These are phyloP conservation scores for Caenorhabditis remanei DNA, from an alignment of 1,140 invertebrate genomes.

Conservation along the genomic window DNA sequence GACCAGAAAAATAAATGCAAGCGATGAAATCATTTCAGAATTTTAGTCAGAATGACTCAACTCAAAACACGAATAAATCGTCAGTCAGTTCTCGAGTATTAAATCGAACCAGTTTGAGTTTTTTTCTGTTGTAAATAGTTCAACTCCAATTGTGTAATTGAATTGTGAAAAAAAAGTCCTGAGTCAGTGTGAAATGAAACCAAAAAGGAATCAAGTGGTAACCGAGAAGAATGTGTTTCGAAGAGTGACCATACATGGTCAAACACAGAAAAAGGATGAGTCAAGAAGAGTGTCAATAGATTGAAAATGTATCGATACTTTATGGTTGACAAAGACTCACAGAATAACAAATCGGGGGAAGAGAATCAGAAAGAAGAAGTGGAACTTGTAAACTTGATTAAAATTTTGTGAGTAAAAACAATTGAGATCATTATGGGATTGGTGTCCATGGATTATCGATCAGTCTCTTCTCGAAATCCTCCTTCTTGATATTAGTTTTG, in stretches of 20 bases:
- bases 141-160: conserved; percentile 18
- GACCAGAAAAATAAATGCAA: neutral
- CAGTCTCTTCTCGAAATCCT: conserved; percentile 17
- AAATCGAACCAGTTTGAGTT: conserved; percentile 5
- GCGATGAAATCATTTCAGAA: neutral
- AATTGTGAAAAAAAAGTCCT: neutral
- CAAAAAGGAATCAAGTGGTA: conserved; percentile 47
- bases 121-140: neutral
- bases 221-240: conserved; percentile 21
- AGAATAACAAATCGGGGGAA: conserved; percentile 31
- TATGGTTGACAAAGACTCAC: conserved; percentile 28
- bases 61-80: neutral
- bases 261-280: conserved; percentile 29
- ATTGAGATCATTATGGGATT: conserved; percentile 13
- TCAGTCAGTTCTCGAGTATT: conserved; percentile 7
- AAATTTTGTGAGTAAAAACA: neutral
- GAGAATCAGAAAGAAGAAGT: neutral
- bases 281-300: conserved; percentile 19
- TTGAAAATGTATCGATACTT: neutral
- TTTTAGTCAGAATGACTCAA: neutral
- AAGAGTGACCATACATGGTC: conserved; percentile 49
- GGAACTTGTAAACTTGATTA: neutral
- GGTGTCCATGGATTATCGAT: conserved; percentile 19
- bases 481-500: conserved; percentile 9
- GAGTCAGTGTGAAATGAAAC: conserved; percentile 38